Evolutionary conservation across 2,888 invertebrate species (phyloP).

Genomic region (Entomobrya multifasciata): DNA sequence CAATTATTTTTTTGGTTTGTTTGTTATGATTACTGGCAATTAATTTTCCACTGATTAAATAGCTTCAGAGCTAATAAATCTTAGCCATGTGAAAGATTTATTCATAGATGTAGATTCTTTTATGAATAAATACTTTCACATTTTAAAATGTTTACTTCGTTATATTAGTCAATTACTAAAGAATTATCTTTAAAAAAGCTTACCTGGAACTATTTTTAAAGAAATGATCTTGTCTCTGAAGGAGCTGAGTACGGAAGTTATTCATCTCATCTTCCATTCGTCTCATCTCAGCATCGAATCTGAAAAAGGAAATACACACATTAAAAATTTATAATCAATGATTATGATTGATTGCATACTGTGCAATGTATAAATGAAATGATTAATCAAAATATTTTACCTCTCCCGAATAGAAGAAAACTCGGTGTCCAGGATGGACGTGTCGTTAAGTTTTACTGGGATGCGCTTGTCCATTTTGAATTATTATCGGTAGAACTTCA

Average conservation of each 20-base stretch:
- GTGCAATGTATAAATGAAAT: too few relatives aligned
- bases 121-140: constrained; percentile 16
- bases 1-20: constrained; percentile 37
- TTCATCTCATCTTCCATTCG: constrained; percentile 99
- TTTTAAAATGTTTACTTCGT: neutral
- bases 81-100: constrained; percentile 1
- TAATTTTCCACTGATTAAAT: constrained; percentile 82
- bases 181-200: neutral
- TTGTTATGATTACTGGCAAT: constrained; percentile 11
- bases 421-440: constrained; percentile 97
- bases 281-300: constrained; percentile 96
- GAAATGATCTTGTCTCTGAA: constrained; percentile 95
- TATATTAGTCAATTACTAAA: neutral
- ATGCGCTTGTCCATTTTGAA: constrained; percentile 82
- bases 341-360: too few relatives aligned
- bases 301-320: too few relatives aligned
- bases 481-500: neutral
- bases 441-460: constrained; percentile 96
- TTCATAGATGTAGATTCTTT: constrained; percentile 19
- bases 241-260: constrained; percentile 94
- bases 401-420: constrained; percentile 97
- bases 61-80: constrained; percentile 82
- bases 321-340: too few relatives aligned
- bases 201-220: constrained; percentile 86
- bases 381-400: constrained; percentile 69